phyloP scores from a whole-genome alignment of 2,113 vertebrate genomes.

The Lethenteron reissneri region DNA sequence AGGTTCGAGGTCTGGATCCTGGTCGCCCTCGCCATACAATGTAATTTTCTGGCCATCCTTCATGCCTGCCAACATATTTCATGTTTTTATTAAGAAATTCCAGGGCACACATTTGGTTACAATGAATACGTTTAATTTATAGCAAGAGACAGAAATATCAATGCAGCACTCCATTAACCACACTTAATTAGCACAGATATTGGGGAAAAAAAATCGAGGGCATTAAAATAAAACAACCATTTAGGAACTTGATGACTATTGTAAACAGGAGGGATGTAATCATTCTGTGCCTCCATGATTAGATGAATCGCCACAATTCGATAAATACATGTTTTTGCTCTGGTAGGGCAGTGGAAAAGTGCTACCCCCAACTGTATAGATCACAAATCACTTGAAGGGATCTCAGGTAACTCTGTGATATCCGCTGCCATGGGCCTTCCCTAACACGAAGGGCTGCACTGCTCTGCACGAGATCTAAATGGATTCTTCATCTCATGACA shows the following conservation, averaged over 20 bases:
- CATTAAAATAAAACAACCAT: too few relatives aligned
- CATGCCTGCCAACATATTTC: slow-evolving; percentile 15
- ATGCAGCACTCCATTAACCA: too few relatives aligned
- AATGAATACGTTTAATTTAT: background rate
- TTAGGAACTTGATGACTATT: too few relatives aligned
- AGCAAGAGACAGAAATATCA: background rate
- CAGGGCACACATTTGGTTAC: background rate
- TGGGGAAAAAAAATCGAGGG: too few relatives aligned
- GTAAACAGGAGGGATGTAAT: too few relatives aligned
- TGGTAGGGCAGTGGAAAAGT: too few relatives aligned
- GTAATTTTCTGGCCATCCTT: slow-evolving; percentile 24
- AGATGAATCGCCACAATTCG: too few relatives aligned
- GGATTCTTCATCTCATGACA: fast-evolving
- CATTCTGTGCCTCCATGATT: too few relatives aligned
- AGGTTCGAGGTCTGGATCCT: slow-evolving; percentile 18
- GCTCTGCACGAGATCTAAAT: background rate
- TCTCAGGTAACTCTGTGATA: background rate
- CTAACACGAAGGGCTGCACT: background rate
- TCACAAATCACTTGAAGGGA: too few relatives aligned
- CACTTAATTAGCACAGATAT: too few relatives aligned
- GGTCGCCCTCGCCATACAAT: slow-evolving; percentile 24
- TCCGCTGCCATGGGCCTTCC: background rate
- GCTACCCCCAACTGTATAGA: too few relatives aligned
- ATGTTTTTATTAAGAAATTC: background rate
- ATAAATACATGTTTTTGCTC: too few relatives aligned